Base-by-base conservation (phyloP, 2,888 invertebrate genomes). In the Epinotia demarniana region DNA sequence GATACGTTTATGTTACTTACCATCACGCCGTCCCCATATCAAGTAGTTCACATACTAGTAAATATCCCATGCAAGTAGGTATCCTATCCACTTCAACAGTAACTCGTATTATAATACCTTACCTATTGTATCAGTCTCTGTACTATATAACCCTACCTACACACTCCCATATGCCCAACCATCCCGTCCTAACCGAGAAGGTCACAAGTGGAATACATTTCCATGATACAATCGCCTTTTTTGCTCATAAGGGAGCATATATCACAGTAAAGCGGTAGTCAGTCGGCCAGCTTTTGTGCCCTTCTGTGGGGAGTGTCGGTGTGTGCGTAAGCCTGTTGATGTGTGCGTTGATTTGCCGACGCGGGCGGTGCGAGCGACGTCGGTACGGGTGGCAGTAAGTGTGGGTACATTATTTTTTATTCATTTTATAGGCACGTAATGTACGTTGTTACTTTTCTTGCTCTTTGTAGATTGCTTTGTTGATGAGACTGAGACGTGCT, bases 291-390 rank as follows among this genome's bases (percentile, higher is more conserved):
- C 90, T 89, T 90, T 90, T 90, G 89, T 83, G 83, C 87, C 87
- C 86, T 87, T 86, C 85, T 82, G 84, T 84, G 84, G 84, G 85
- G 84, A 80, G 79, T 78, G 73, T 76, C 70, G 80, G 80, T 79
- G 81, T 78, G 79, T 79, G 79, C 80, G 85, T 81, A 80, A 75
- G 72, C 43, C 79, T 84, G 78, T 82, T 81, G 81, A 85, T 90
- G 90, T 90, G 90, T 93, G 92, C 86, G 93, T 92, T 92, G 93
- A 93, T 93, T 93, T 92, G 89, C 91, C 92, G 92, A 92, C 91
- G 87, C 85, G 85, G 83, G 87, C 85, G 85, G 78, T 83, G 81
- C 84, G 85, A 85, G 88, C 86, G 84, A 83, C 80, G 80, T 73
- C 46, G 80, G 85, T 82, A 84, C 73, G 81, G 87, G 55, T 74